phyloP scores from a whole-genome alignment of 2,888 invertebrate genomes.

The Catocala sponsa region DNA sequence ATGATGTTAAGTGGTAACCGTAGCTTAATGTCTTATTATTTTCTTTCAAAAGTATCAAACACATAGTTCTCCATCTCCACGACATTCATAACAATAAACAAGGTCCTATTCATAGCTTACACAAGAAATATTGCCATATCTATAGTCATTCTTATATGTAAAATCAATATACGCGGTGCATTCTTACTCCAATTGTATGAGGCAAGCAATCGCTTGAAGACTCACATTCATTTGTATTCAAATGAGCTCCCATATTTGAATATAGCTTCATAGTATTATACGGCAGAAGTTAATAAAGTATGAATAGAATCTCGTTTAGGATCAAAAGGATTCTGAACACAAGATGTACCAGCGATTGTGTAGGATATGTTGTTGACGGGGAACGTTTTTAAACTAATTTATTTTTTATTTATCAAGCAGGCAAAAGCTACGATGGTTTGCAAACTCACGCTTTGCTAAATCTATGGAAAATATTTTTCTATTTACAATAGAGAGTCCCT shows the following conservation, averaged over 20 bases:
- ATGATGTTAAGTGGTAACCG: no score
- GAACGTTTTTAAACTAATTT: no score
- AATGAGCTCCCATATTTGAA: slow-evolving; percentile 38
- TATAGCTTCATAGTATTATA: slow-evolving; percentile 6
- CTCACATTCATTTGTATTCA: slow-evolving; percentile 44
- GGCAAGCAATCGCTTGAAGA: slow-evolving; percentile 16
- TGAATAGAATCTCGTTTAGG: slow-evolving; percentile 10
- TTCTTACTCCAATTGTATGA: slow-evolving; percentile 22
- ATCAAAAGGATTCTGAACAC: not conserved
- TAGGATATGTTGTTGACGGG: no score
- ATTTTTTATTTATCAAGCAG: no score
- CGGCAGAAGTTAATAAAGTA: slow-evolving; percentile 15
- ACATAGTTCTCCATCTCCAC: no score
- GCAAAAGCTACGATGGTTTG: no score
- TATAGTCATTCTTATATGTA: slow-evolving; percentile 16
- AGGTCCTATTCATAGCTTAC: slow-evolving; percentile 2
- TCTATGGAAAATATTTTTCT: no score
- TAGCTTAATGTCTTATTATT: no score
- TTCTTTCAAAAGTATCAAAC: no score
- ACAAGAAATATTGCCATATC: not conserved
- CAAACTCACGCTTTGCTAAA: no score
- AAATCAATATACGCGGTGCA: slow-evolving; percentile 34
- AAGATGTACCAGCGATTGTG: not conserved
- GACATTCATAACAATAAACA: slow-evolving; percentile 4
- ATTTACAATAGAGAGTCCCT: no score